phyloP scores from a whole-genome alignment of 2,797 vertebrate species.

The Halcyon badia region DNA sequence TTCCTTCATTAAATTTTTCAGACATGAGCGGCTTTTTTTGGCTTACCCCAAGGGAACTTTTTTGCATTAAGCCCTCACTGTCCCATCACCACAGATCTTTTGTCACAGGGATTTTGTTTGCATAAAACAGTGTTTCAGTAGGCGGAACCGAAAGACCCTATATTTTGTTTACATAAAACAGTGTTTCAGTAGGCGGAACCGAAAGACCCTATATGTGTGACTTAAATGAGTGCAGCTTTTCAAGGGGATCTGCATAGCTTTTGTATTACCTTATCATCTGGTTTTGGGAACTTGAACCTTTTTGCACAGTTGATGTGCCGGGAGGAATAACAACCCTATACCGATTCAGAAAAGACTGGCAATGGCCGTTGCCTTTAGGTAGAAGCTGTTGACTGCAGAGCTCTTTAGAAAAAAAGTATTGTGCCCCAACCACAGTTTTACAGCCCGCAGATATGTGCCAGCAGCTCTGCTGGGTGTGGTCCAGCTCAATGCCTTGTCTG shows the following conservation, averaged over 20 bases:
- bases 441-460: not conserved
- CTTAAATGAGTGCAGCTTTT: not conserved
- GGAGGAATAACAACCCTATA: not conserved
- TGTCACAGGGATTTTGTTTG: not conserved
- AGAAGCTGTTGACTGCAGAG: not conserved
- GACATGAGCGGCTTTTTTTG: not conserved
- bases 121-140: not conserved
- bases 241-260: not conserved
- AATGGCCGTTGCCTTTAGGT: not conserved
- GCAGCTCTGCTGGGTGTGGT: not conserved
- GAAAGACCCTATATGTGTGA: not conserved
- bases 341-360: not conserved
- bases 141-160: rapidly evolving
- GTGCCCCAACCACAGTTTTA: not conserved
- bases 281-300: not conserved
- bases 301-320: not conserved
- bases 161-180: not conserved
- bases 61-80: not conserved
- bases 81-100: not conserved
- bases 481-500: not conserved
- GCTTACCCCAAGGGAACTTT: rapidly evolving
- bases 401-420: not conserved
- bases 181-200: rapidly evolving
- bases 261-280: not conserved
- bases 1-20: not conserved